These are phyloP conservation scores for Drosophila crucigera DNA, from an alignment of 2,888 invertebrate genomes.

Conservation along the genomic window DNA sequence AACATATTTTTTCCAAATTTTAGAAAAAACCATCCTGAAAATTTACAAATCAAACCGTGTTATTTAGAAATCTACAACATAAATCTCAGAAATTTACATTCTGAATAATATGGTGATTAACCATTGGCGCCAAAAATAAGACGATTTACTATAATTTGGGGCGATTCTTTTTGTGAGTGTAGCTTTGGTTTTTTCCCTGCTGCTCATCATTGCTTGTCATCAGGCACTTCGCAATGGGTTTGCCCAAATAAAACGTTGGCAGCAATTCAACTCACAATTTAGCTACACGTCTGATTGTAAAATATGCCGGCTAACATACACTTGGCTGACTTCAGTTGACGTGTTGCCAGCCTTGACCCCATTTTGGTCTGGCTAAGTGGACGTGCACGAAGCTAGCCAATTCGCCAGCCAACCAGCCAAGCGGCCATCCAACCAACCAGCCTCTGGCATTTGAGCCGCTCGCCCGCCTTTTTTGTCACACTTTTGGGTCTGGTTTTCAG, in stretches of 20 bases:
- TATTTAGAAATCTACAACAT: background rate
- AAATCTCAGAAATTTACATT: background rate
- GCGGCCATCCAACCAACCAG: background rate
- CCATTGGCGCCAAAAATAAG: background rate
- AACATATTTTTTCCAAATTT: background rate
- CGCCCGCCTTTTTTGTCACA: slow-evolving; percentile 32
- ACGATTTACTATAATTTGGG: background rate
- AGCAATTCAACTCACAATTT: slow-evolving; percentile 25
- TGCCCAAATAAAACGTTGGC: slow-evolving; percentile 24
- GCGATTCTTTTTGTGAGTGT: background rate
- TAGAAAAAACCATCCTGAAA: background rate
- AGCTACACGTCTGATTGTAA: slow-evolving; percentile 18
- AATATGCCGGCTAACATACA: slow-evolving; percentile 31
- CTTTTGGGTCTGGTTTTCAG: slow-evolving; percentile 43
- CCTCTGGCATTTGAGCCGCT: slow-evolving; percentile 30
- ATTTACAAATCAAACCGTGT: background rate
- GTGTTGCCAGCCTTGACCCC: slow-evolving; percentile 71
- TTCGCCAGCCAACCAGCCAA: slow-evolving; percentile 6
- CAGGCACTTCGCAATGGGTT: slow-evolving; percentile 26
- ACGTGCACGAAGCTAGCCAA: slow-evolving; percentile 55
- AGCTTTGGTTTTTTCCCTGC: slow-evolving; percentile 42
- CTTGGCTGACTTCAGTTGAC: slow-evolving; percentile 31
- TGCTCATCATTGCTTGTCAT: slow-evolving; percentile 37
- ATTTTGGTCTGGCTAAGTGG: slow-evolving; percentile 62
- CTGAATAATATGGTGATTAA: background rate